Percentiles rank a stretch among this genome's conserved stretches.
Evolutionary conservation across 1,140 invertebrate species (phyloP).

Genomic region (Arion vulgaris): DNA sequence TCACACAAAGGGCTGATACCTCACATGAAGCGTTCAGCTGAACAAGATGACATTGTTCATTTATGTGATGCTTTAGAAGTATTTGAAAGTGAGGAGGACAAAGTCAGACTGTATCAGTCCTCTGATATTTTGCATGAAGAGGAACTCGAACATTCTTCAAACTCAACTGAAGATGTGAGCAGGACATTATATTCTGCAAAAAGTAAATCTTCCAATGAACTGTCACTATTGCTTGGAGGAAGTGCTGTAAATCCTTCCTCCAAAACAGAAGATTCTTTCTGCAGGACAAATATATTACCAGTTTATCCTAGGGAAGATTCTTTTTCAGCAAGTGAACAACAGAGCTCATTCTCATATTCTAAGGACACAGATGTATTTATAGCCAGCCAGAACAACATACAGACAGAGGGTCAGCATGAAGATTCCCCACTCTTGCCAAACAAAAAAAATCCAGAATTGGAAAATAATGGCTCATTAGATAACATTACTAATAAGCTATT

Average conservation of each 20-base stretch:
- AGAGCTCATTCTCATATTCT: conserved; percentile 12
- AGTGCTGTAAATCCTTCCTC: conserved; percentile 16
- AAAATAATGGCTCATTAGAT: neutral
- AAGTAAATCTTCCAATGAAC: conserved; percentile 39
- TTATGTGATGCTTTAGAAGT: conserved; percentile 52
- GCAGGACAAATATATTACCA: conserved; percentile 28
- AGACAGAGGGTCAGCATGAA: neutral
- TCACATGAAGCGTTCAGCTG: conserved; percentile 53
- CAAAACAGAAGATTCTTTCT: conserved; percentile 3
- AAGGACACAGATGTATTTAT: conserved; percentile 47
- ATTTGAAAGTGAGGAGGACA: conserved; percentile 47
- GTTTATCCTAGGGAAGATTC: conserved; percentile 28
- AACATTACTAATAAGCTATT: neutral
- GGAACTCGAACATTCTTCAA: conserved; percentile 11
- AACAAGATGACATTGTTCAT: conserved; percentile 53
- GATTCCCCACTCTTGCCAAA: neutral
- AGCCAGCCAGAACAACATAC: neutral
- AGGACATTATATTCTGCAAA: neutral
- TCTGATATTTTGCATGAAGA: conserved; percentile 12
- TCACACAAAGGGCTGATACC: conserved; percentile 34
- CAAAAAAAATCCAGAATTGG: neutral
- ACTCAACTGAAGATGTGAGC: neutral
- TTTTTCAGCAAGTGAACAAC: conserved; percentile 50
- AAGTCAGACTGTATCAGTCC: conserved; percentile 25
- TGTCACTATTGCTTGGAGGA: conserved; percentile 7